phyloP scores from a whole-genome alignment of 2,797 vertebrate genomes.

The Onychomys torridus region DNA sequence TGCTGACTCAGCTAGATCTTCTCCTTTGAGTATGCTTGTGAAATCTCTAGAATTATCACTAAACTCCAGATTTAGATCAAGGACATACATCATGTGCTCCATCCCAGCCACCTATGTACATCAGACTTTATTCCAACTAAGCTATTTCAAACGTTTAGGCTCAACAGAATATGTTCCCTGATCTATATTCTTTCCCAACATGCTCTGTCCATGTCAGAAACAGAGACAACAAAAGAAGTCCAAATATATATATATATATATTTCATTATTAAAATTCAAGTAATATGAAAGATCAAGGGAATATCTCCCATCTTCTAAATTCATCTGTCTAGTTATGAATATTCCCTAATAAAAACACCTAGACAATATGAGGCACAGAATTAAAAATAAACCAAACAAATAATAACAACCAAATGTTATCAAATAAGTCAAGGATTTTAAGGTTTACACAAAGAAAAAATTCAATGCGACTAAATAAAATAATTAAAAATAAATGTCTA shows the following conservation, averaged over 20 bases:
- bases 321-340: neutral
- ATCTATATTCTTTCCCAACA: neutral
- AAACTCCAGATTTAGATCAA: neutral
- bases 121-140: neutral
- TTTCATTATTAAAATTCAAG: neutral
- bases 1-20: neutral
- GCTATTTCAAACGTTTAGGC: neutral
- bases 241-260: accelerated
- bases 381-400: neutral
- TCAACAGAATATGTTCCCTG: neutral
- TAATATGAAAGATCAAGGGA: neutral
- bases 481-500: neutral
- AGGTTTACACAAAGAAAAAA: neutral
- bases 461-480: neutral
- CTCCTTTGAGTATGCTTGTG: neutral
- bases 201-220: neutral
- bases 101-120: no score
- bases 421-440: neutral
- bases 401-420: neutral
- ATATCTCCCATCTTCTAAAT: neutral
- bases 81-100: neutral
- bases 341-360: neutral
- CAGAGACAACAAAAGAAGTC: neutral
- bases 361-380: neutral
- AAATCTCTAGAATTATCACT: neutral